Percentiles rank a stretch among this genome's conserved stretches.
These are phyloP conservation scores for Trichomalopsis sarcophagae DNA, from an alignment of 1,140 invertebrate species.

Conservation along the genomic window DNA sequence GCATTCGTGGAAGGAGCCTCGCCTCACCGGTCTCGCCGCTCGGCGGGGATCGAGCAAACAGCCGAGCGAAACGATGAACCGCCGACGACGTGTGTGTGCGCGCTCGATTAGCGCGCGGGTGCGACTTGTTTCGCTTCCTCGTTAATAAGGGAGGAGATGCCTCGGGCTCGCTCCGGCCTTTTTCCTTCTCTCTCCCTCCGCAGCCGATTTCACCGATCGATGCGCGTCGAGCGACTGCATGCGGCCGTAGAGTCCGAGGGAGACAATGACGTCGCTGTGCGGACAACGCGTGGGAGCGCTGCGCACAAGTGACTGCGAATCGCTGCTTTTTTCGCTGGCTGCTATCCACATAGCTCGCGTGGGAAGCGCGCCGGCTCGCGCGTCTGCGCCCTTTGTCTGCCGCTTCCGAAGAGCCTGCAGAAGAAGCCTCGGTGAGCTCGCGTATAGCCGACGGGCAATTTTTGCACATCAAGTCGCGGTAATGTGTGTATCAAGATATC, in stretches of 20 bases:
- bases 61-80: slow-evolving; percentile 13
- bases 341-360: background rate
- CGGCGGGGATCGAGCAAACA: background rate
- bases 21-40: background rate
- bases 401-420: no score
- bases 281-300: background rate
- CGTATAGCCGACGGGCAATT: no score
- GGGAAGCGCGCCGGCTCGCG: background rate
- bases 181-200: background rate
- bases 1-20: slow-evolving; percentile 29
- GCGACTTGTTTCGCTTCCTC: slow-evolving; percentile 75
- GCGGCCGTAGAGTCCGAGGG: background rate
- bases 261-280: slow-evolving; percentile 18
- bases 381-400: background rate
- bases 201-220: slow-evolving; percentile 21
- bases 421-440: no score
- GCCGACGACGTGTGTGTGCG: slow-evolving; percentile 57
- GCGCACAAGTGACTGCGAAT: background rate
- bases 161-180: background rate
- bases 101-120: slow-evolving; percentile 71
- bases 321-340: background rate
- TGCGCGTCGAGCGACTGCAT: background rate
- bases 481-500: slow-evolving; percentile 3
- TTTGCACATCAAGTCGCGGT: no score
- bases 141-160: slow-evolving; percentile 70